Evolutionary conservation across 2,888 invertebrate species (phyloP), one percentile per base, ranked within the genome.

Genomic region (Synanthedon andrenaeformis): DNA sequence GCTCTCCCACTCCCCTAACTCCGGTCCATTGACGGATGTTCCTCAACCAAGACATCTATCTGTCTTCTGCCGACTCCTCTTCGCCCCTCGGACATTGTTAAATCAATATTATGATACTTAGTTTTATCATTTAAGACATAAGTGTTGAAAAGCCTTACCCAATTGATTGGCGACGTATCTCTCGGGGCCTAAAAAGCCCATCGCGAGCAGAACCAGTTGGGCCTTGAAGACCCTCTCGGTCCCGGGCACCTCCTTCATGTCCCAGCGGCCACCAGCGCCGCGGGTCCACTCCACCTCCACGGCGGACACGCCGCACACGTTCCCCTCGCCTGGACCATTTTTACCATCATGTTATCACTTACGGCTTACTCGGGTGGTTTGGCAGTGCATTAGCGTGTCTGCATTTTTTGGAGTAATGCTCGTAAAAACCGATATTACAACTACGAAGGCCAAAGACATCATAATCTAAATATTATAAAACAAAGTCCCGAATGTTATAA

Each of bases 121-220:
- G n/a, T n/a, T n/a, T n/a, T n/a, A n/a, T n/a, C n/a, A n/a, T n/a
- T n/a, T n/a, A n/a, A n/a, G n/a, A n/a, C n/a, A n/a, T n/a, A n/a
- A 3, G 5, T 1, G 1, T 23, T 23, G 28, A 35, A 6, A 8
- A 35, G 3, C 35, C 49, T 49, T 51, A 85, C 87, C 89, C 3
- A 91, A 79, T 74, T 99, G 95, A 63, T 92, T 91, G 52, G 96
- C 93, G 54, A 99, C 92, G 57, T 93, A 92, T 70, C 95, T 90
- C 86, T 99, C 98, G 0, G 98, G 98, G 0, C 98, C 98, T 57
- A 98, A 88, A 90, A 99, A 99, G 66, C 99, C 99, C 99, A 99
- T 99, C 3, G 99, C 99, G 52, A 99, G 89, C 58, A 99, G 89
- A 54, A 98, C 96, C 59, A 99, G 89, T 76, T 99, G 97, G 53